Evolutionary conservation across 2,113 vertebrate genomes (phyloP).

Genomic region (Phoenicopterus ruber): DNA sequence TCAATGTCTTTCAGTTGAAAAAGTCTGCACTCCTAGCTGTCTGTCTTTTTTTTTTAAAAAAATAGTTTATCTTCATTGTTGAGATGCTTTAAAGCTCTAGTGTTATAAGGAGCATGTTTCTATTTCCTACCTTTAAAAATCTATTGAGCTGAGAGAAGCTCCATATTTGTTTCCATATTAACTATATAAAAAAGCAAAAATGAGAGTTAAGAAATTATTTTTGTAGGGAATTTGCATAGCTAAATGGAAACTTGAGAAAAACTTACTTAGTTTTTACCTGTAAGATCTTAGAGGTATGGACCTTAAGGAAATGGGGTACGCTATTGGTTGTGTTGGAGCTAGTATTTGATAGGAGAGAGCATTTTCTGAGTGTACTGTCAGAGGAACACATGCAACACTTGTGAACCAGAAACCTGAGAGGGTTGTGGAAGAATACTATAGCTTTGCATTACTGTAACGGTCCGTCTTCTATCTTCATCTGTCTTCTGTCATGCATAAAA

Average conservation of each 20-base stretch:
- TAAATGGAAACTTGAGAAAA: not conserved
- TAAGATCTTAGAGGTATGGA: not conserved
- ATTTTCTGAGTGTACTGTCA: not conserved
- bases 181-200: not conserved
- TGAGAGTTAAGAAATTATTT: not conserved
- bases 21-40: not conserved
- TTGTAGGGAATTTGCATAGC: not conserved
- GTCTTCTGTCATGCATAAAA: not conserved
- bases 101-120: not conserved
- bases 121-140: not conserved
- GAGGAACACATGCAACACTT: accelerated
- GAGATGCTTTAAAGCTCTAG: not conserved
- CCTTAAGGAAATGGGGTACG: not conserved
- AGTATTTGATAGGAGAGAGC: not conserved
- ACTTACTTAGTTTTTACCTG: not conserved
- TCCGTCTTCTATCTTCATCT: not conserved
- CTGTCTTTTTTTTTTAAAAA: not conserved
- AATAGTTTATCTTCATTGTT: not conserved
- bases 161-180: not conserved
- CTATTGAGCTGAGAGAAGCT: not conserved
- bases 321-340: not conserved
- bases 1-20: too few species aligned
- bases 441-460: not conserved
- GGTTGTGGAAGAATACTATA: not conserved
- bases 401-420: not conserved